Evolutionary conservation across 2,888 invertebrate genomes (phyloP).

Genomic region (Apotomis betuletana): DNA sequence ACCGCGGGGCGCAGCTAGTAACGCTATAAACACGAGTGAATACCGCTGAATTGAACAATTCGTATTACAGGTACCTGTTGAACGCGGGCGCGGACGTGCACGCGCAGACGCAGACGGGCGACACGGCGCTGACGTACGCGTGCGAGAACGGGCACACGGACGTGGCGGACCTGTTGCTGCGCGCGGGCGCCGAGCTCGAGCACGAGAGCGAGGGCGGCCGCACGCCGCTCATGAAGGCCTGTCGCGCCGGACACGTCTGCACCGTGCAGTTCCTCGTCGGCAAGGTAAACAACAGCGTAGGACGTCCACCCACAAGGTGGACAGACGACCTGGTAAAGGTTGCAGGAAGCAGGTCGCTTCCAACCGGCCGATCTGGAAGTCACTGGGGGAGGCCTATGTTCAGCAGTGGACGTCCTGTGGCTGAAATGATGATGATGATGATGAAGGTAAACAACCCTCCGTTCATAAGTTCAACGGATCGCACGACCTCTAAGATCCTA

Average conservation of each 20-base stretch:
- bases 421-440: too few relatives aligned
- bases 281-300: constrained; percentile 82
- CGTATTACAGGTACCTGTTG: constrained; percentile 85
- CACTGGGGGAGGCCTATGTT: too few relatives aligned
- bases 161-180: constrained; percentile 95
- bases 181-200: constrained; percentile 95
- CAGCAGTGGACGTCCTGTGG: too few relatives aligned
- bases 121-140: constrained; percentile 98
- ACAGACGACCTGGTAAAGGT: too few relatives aligned
- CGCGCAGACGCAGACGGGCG: constrained; percentile 97
- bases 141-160: constrained; percentile 99
- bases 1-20: too few relatives aligned
- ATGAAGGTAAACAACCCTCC: constrained; percentile 77
- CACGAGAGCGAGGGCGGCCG: constrained; percentile 98
- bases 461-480: too few relatives aligned
- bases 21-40: too few relatives aligned
- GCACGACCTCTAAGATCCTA: too few relatives aligned
- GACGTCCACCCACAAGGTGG: too few relatives aligned
- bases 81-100: constrained; percentile 95
- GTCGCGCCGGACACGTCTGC: constrained; percentile 97
- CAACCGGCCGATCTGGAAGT: too few relatives aligned
- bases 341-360: too few relatives aligned
- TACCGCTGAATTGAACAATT: background rate
- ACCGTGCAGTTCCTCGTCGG: constrained; percentile 97
- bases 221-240: constrained; percentile 99